Conservation (phyloP, 2,113 vertebrate genomes). For the Neogobius melanostomus region DNA sequence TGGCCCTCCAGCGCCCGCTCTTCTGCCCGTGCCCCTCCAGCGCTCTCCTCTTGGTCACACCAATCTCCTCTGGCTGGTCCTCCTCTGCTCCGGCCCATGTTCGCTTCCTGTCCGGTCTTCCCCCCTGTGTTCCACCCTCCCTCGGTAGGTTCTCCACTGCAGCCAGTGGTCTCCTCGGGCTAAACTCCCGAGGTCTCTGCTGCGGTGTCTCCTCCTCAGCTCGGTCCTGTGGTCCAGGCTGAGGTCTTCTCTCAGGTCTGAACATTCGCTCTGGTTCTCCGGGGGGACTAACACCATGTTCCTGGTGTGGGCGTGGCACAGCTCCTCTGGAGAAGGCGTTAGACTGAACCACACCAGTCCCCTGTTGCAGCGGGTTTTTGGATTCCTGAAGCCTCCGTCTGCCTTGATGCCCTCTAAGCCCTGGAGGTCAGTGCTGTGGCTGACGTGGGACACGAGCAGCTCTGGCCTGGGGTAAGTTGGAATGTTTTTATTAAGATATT, state of each 20-base stretch:
- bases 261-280: conserved; percentile 9
- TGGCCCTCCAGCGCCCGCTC: too few relatives aligned
- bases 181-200: too few relatives aligned
- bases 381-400: background rate
- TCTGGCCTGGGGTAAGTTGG: background rate
- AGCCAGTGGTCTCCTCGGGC: too few relatives aligned
- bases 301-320: conserved; percentile 20
- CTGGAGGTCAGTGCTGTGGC: background rate
- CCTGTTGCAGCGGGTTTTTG: fast-evolving
- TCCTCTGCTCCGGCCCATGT: too few relatives aligned
- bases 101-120: too few relatives aligned
- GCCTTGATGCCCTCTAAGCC: background rate
- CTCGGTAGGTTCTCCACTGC: too few relatives aligned
- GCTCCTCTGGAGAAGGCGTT: conserved; percentile 12
- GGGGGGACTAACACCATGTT: conserved; percentile 16
- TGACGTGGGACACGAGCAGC: conserved; percentile 28
- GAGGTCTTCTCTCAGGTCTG: too few relatives aligned
- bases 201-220: background rate
- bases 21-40: too few relatives aligned
- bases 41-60: too few relatives aligned
- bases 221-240: too few relatives aligned
- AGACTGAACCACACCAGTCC: conserved; percentile 40
- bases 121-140: too few relatives aligned
- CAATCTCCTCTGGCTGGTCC: too few relatives aligned
- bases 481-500: background rate